Base-by-base conservation (phyloP, 2,888 invertebrate species). In the Drosophila heteroneura region DNA sequence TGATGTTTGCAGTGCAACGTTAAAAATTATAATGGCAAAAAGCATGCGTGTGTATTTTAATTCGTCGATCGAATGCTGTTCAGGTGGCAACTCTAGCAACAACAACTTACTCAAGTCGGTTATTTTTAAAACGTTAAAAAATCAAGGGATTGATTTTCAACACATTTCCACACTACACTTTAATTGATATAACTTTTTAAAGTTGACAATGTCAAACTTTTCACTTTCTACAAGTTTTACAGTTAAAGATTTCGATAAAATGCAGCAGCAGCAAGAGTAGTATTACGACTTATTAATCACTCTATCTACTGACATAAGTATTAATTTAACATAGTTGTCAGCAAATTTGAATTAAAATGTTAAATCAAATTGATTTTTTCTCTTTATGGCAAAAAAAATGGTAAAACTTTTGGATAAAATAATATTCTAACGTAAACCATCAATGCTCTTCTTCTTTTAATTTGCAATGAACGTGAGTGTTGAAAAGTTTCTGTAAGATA, bases 21-120 rank as follows among this genome's bases (percentile, higher is more conserved):
- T 86, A 76, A 65, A 78, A 85, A 66, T 69, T 75, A 79, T 73
- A 79, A 76, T 81, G 81, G 35, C 70, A 74, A 74, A 84, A 88
- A 85, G 89, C 85, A 83, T 88, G 85, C 71, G 83, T 85, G 82
- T 84, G 85, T 86, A 82, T 82, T 89, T 82, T 82, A 82, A 86
- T 78, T 86, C 66, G 70, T 76, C 76, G 85, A 85, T 85, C 85
- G 67, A 89, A 80, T 66, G 61, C 49, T 65, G 19, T 28, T 74
- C 64, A 84, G 87, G 82, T 85, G 85, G 67, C 89, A 86, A 82
- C 85, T 69, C 85, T 89, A 47, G 70, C 61, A 53, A 63, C 47
- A 74, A 61, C 49, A 67, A 65, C 57, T 60, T 39, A 49, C 28
- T 49, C 30, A 60, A 9, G 65, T 73, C 83, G 53, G 83, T 87